A percentile compares a stretch with the other conserved stretches of the same genome.
Evolutionary conservation across 2,797 vertebrate species (phyloP).

Genomic region (Ctenosaura bakeri): DNA sequence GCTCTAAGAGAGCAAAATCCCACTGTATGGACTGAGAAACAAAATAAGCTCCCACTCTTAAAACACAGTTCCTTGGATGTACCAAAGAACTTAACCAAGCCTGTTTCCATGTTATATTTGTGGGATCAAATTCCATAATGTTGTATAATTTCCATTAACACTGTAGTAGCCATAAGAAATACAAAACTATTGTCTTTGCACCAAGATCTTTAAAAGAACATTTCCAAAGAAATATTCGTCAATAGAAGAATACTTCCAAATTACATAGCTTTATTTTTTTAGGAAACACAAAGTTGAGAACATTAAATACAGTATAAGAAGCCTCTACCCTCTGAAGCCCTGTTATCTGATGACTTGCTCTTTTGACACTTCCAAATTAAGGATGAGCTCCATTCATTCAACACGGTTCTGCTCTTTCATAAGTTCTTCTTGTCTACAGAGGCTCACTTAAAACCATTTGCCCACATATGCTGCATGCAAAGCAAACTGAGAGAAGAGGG

Average conservation of each 20-base stretch:
- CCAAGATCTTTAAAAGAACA: not conserved
- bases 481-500: too few species aligned
- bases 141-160: not conserved
- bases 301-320: not conserved
- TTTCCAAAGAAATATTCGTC: too few species aligned
- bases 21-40: not conserved
- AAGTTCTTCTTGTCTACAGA: too few species aligned
- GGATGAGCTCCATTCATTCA: too few species aligned
- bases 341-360: too few species aligned
- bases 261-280: not conserved
- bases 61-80: not conserved
- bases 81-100: not conserved
- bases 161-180: not conserved
- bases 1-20: not conserved
- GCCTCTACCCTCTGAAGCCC: too few species aligned
- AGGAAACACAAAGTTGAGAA: not conserved
- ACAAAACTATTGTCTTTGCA: not conserved
- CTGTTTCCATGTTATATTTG: not conserved
- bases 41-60: not conserved
- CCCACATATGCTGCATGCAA: too few species aligned
- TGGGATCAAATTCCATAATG: not conserved
- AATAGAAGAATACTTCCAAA: not conserved
- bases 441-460: too few species aligned
- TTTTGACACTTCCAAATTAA: too few species aligned
- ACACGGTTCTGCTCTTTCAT: too few species aligned